These are phyloP conservation scores for Pygoscelis adeliae DNA, from an alignment of 2,113 vertebrate genomes.

Conservation along the genomic window DNA sequence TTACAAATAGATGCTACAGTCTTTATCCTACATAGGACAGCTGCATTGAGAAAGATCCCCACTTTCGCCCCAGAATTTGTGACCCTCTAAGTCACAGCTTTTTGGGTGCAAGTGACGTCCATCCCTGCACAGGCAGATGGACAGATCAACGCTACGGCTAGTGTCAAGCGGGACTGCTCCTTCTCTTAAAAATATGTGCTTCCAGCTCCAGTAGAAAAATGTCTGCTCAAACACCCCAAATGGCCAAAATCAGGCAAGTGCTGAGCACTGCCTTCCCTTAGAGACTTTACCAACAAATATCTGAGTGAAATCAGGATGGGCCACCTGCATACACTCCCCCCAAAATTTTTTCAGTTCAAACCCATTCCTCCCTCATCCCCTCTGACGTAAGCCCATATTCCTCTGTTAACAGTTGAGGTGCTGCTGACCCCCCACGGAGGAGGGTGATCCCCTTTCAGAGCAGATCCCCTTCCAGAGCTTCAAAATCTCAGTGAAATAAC, in stretches of 20 bases:
- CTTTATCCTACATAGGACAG: background rate
- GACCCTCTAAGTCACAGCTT: background rate
- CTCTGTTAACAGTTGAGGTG: background rate
- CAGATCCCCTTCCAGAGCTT: background rate
- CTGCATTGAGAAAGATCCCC: background rate
- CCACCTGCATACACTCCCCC: background rate
- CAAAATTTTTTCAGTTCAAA: background rate
- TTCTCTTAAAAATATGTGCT: background rate
- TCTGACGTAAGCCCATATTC: background rate
- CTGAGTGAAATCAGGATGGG: background rate
- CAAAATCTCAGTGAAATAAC: background rate
- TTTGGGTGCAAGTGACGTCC: background rate
- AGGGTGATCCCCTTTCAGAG: background rate
- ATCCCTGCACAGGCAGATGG: background rate
- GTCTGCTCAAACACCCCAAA: background rate
- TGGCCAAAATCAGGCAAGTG: background rate
- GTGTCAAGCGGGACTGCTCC: background rate
- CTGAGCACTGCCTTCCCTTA: background rate
- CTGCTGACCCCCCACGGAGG: background rate
- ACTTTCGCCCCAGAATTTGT: background rate
- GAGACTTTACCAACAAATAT: background rate
- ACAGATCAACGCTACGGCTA: rapidly evolving
- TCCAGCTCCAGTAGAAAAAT: background rate
- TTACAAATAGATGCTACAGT: background rate
- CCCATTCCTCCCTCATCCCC: background rate